Evolutionary conservation across 2,797 vertebrate genomes (phyloP).

Genomic region (Leuciscus waleckii): DNA sequence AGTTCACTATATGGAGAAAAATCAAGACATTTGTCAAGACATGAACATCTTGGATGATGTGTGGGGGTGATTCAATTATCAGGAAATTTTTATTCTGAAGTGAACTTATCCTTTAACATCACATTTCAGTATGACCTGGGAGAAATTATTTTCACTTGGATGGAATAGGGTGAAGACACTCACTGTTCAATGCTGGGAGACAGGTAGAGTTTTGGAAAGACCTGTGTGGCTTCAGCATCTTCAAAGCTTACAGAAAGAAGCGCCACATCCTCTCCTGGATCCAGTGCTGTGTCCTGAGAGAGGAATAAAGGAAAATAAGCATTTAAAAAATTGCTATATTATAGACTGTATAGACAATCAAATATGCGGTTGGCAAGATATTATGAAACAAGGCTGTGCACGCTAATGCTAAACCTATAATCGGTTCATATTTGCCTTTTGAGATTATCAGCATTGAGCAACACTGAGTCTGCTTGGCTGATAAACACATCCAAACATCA

Average conservation of each 20-base stretch:
- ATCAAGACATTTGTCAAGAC: too few relatives aligned
- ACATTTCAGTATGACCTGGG: not conserved
- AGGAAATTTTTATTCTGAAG: too few relatives aligned
- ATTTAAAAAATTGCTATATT: not conserved
- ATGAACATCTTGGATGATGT: too few relatives aligned
- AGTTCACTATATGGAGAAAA: too few relatives aligned
- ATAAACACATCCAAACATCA: not conserved
- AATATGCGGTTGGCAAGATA: not conserved
- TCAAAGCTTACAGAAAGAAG: conserved; percentile 97
- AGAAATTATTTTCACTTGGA: not conserved
- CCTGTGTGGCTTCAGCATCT: conserved; percentile 94
- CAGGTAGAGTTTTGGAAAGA: conserved; percentile 95
- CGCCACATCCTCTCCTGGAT: conserved; percentile 96
- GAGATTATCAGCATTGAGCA: conserved; percentile 11
- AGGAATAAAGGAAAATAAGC: conserved; percentile 30
- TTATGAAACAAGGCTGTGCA: not conserved
- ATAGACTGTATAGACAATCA: not conserved
- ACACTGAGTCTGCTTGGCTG: not conserved
- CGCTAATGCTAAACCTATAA: conserved; percentile 4
- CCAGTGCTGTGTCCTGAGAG: conserved; percentile 91
- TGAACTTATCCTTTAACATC: not conserved
- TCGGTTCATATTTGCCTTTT: not conserved
- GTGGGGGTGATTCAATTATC: too few relatives aligned
- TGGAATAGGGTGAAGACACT: conserved; percentile 67
- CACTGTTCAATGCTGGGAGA: conserved; percentile 98